A percentile compares a stretch with the other conserved stretches of the same genome.
Conservation (phyloP, 2,797 vertebrate genomes). For the Enteromius fasciolatus region DNA sequence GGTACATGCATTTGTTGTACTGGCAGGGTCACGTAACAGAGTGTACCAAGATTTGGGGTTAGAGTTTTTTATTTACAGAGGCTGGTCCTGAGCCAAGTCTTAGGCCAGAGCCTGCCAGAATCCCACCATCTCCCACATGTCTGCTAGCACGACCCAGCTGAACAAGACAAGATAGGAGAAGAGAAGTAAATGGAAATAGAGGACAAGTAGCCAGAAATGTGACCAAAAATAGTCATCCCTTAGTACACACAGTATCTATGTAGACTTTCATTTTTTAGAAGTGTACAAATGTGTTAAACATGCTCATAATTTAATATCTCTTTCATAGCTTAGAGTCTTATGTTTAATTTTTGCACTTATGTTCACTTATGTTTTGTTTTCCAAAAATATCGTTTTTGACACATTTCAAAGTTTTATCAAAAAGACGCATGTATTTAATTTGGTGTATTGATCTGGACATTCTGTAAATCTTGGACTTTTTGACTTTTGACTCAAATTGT, state of each 20-base stretch:
- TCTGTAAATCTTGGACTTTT: background rate
- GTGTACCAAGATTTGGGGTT: background rate
- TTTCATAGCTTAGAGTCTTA: background rate
- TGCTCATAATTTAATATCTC: background rate
- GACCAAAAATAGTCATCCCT: slow-evolving; percentile 25
- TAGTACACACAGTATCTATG: background rate
- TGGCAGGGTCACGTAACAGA: background rate
- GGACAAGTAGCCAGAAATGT: background rate
- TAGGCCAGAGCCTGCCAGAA: slow-evolving; percentile 12
- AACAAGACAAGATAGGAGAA: slow-evolving; percentile 22
- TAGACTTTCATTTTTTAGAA: background rate
- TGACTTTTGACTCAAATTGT: background rate
- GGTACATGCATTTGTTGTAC: background rate
- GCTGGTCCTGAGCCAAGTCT: slow-evolving; percentile 16
- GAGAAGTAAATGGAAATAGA: slow-evolving; percentile 16
- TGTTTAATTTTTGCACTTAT: background rate
- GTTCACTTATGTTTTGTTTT: too few species aligned
- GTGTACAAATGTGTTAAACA: background rate
- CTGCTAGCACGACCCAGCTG: slow-evolving; percentile 19
- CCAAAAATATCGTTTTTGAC: too few species aligned
- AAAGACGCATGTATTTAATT: background rate
- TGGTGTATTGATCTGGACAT: background rate
- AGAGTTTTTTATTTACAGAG: background rate
- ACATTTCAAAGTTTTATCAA: background rate
- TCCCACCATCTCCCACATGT: slow-evolving; percentile 31